Conservation (phyloP, 2,797 vertebrate genomes). For the Onychomys torridus region DNA sequence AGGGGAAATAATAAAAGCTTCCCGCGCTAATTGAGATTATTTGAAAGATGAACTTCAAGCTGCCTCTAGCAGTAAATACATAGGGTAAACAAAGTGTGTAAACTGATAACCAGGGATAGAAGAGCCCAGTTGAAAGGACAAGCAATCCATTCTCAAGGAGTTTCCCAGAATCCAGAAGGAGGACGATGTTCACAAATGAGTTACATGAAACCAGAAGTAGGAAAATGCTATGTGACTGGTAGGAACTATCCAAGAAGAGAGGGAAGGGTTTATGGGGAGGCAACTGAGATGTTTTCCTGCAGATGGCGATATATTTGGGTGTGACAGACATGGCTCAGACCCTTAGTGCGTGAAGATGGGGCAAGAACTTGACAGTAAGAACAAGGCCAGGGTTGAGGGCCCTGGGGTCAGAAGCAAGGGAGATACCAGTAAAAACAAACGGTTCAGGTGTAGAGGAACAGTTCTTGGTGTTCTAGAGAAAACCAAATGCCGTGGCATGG, state of each 20-base stretch:
- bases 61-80: conserved; percentile 56
- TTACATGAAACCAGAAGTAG: not conserved
- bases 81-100: not conserved
- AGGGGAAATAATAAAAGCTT: conserved; percentile 34
- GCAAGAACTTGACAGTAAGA: not conserved
- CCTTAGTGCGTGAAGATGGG: not conserved
- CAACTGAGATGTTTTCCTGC: not conserved
- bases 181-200: not conserved
- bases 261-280: not conserved
- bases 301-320: not conserved
- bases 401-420: not conserved
- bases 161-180: not conserved
- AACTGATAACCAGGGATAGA: conserved; percentile 27
- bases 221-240: not conserved
- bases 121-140: conserved; percentile 1
- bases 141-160: not conserved
- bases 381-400: not conserved
- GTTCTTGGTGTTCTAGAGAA: not conserved
- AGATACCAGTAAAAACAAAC: not conserved
- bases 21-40: conserved; percentile 54
- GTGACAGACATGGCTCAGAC: not conserved
- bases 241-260: not conserved
- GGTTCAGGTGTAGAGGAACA: not conserved
- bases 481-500: not conserved
- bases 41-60: conserved; percentile 59